phyloP scores from a whole-genome alignment of 2,797 vertebrate species.

The Galago senegalensis region DNA sequence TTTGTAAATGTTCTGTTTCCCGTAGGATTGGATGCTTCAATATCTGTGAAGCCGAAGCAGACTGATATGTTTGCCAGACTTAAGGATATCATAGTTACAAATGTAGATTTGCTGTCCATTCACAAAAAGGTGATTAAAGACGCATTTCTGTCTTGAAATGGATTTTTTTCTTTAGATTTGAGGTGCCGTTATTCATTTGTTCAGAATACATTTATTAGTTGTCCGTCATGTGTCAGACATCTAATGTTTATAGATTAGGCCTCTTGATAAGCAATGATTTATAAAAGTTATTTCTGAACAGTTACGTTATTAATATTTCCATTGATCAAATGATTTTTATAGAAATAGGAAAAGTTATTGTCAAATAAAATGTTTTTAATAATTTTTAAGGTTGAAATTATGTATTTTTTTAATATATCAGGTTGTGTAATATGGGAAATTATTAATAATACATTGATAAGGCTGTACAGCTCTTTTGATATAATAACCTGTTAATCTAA shows the following conservation, averaged over 20 bases:
- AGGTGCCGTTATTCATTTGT: neutral
- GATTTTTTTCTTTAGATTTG: constrained; percentile 17
- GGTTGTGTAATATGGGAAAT: neutral
- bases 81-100: constrained; percentile 93
- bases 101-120: constrained; percentile 93
- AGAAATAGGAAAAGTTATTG: neutral
- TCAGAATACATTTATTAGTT: neutral
- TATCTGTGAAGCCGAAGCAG: constrained; percentile 91
- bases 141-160: neutral
- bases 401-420: constrained; percentile 15
- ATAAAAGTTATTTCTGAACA: constrained; percentile 8
- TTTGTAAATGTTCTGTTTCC: constrained; percentile 44
- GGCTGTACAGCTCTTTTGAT: neutral
- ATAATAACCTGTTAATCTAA: constrained; percentile 54
- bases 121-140: constrained; percentile 94
- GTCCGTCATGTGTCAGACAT: neutral
- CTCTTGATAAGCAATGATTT: neutral
- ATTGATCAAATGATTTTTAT: neutral
- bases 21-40: constrained; percentile 93
- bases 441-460: neutral
- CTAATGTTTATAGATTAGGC: neutral
- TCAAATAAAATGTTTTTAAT: neutral
- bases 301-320: neutral
- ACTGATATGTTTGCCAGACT: constrained; percentile 94
- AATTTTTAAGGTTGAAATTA: constrained; percentile 38